Evolutionary conservation across 1,140 invertebrate species (phyloP).

Genomic region (Aphelenchoides besseyi): DNA sequence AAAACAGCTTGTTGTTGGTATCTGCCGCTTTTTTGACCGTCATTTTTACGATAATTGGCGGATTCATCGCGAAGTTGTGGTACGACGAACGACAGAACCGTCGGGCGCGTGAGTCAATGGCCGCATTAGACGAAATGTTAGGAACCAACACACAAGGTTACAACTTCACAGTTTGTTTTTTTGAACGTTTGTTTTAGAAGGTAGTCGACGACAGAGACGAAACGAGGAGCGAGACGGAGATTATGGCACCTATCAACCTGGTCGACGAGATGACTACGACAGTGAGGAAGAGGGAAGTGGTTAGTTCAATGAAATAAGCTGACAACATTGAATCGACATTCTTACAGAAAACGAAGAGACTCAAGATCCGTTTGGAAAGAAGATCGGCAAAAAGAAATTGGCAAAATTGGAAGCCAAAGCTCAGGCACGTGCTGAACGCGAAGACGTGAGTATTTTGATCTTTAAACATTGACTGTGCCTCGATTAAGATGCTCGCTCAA

Average conservation of each 20-base stretch:
- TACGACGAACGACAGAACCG: slow-evolving; percentile 35
- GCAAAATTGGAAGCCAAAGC: slow-evolving; percentile 60
- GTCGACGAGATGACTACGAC: neutral
- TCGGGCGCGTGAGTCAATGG: slow-evolving; percentile 23
- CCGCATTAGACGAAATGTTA: slow-evolving; percentile 24
- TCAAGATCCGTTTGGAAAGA: slow-evolving; percentile 36
- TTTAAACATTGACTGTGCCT: slow-evolving; percentile 3
- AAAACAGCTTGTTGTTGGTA: neutral
- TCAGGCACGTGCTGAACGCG: slow-evolving; percentile 51
- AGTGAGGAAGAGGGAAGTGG: slow-evolving; percentile 15
- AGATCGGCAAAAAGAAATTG: slow-evolving; percentile 59
- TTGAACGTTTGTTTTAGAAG: neutral
- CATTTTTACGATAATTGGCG: slow-evolving; percentile 18
- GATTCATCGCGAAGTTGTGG: slow-evolving; percentile 43
- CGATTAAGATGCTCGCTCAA: slow-evolving; percentile 40
- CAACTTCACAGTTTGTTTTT: neutral
- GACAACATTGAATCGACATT: slow-evolving; percentile 3
- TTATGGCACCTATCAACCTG: neutral
- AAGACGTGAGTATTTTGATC: slow-evolving; percentile 44
- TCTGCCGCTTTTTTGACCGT: slow-evolving; percentile 19
- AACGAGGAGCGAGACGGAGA: slow-evolving; percentile 1
- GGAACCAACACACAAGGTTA: neutral
- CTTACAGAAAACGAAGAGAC: slow-evolving; percentile 12
- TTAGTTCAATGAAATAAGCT: neutral
- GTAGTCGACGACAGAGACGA: slow-evolving; percentile 14